phyloP scores from a whole-genome alignment of 2,888 invertebrate genomes.

The Pammene aurita region DNA sequence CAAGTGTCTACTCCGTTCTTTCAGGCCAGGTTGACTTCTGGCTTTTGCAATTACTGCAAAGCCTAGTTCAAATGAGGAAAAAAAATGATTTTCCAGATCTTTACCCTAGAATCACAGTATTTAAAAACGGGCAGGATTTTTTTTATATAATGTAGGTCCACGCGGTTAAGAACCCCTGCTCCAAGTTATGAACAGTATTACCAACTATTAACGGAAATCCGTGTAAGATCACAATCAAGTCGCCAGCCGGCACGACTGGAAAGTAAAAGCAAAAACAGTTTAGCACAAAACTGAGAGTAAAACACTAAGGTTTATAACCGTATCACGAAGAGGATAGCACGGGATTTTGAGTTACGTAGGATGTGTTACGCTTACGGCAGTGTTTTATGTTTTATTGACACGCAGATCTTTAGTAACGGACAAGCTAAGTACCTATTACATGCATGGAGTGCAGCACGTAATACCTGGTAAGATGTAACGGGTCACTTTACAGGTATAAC shows the following conservation, averaged over 20 bases:
- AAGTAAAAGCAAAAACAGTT: conserved; percentile 39
- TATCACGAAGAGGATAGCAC: conserved; percentile 12
- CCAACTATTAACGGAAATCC: conserved; percentile 14
- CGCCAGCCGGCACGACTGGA: conserved; percentile 23
- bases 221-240: conserved; percentile 31
- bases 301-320: conserved; percentile 18
- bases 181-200: neutral
- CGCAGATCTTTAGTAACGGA: conserved; percentile 1
- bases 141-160: no score
- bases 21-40: no score
- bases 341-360: conserved; percentile 13
- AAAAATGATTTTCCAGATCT: no score
- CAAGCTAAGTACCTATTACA: neutral
- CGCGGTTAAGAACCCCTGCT: neutral
- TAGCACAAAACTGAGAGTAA: conserved; percentile 28
- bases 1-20: no score
- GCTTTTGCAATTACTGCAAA: no score
- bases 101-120: no score
- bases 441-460: neutral
- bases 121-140: no score
- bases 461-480: neutral
- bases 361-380: conserved; percentile 11
- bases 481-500: no score
- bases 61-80: no score
- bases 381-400: conserved; percentile 9